Evolutionary conservation across 30 jellyfish, hydroid and myxozoan species (phyloP).

Genomic region (Cassiopea xamachana): DNA sequence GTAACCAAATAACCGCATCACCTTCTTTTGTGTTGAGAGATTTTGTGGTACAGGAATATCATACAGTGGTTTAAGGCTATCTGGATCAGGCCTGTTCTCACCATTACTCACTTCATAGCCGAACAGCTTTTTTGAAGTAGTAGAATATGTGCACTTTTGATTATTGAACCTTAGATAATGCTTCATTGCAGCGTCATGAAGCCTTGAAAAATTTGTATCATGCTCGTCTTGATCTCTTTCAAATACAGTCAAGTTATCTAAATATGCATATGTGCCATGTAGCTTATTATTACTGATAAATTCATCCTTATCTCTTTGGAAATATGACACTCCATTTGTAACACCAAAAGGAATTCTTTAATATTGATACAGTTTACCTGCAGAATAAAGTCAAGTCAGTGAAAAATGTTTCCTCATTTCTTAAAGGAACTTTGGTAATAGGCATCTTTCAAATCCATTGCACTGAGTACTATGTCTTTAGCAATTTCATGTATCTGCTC

Average conservation of each 20-base stretch:
- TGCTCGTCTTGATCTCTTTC: slow-evolving; percentile 73
- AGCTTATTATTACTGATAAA: slow-evolving; percentile 30
- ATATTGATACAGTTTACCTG: slow-evolving; percentile 36
- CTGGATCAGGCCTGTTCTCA: slow-evolving; percentile 71
- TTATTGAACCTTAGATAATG: slow-evolving; percentile 40
- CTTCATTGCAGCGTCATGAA: slow-evolving; percentile 69
- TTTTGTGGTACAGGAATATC: slow-evolving; percentile 55
- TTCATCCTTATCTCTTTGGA: slow-evolving; percentile 30
- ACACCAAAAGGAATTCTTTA: slow-evolving; percentile 65
- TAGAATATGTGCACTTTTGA: slow-evolving; percentile 34
- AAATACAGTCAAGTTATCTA: slow-evolving; percentile 60
- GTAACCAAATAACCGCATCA: slow-evolving; percentile 61
- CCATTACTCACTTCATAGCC: slow-evolving; percentile 74
- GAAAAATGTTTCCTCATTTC: slow-evolving; percentile 20
- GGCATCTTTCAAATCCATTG: slow-evolving; percentile 57
- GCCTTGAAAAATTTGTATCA: slow-evolving; percentile 61
- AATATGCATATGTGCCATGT: slow-evolving; percentile 41
- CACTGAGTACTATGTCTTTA: slow-evolving; percentile 21
- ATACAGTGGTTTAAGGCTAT: slow-evolving; percentile 53
- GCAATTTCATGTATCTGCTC: slow-evolving; percentile 18
- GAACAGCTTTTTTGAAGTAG: slow-evolving; percentile 20
- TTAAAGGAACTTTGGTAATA: slow-evolving; percentile 56
- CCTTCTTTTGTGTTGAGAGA: slow-evolving; percentile 17
- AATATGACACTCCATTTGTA: slow-evolving; percentile 73
- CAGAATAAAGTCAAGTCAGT: slow-evolving; percentile 55